A percentile compares a stretch with the other conserved stretches of the same genome.
These are phyloP conservation scores for Montipora cactus DNA, from an alignment of 64 coral and sea anemone species.

Conservation along the genomic window DNA sequence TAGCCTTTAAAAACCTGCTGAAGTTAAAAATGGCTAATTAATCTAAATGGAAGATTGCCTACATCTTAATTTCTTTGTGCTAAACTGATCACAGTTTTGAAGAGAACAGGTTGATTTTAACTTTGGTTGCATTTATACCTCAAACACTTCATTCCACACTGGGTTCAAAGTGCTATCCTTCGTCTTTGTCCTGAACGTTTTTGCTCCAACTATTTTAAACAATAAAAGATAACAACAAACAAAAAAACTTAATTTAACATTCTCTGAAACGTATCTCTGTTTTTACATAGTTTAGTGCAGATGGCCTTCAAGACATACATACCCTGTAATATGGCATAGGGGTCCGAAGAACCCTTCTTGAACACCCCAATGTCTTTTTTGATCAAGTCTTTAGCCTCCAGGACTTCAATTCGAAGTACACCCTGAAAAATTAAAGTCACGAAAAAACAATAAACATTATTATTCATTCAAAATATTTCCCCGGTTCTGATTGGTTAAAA, in stretches of 20 bases:
- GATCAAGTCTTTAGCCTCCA: constrained; percentile 92
- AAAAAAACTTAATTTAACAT: background rate
- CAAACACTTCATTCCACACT: constrained; percentile 97
- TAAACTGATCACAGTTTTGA: background rate
- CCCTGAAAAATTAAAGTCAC: constrained; percentile 36
- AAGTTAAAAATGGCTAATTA: too few species aligned
- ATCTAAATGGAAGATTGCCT: too few species aligned
- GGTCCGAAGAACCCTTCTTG: constrained; percentile 95
- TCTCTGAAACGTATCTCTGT: too few species aligned
- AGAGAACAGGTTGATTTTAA: background rate
- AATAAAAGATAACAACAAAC: background rate
- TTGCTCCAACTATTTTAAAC: constrained; percentile 78
- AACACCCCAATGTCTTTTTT: constrained; percentile 96
- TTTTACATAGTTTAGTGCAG: background rate
- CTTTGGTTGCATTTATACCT: constrained; percentile 58
- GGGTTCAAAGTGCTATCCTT: constrained; percentile 93
- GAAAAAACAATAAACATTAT: too few species aligned
- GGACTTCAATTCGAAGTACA: constrained; percentile 89
- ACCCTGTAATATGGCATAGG: constrained; percentile 94
- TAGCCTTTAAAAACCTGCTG: too few species aligned
- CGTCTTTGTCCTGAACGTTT: constrained; percentile 89
- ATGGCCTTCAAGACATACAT: background rate
- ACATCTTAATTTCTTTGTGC: too few species aligned
- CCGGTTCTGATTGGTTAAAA: too few species aligned
- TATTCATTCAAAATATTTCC: too few species aligned